Evolutionary conservation across 2,113 vertebrate species (phyloP).

Genomic region (Abramis brama): DNA sequence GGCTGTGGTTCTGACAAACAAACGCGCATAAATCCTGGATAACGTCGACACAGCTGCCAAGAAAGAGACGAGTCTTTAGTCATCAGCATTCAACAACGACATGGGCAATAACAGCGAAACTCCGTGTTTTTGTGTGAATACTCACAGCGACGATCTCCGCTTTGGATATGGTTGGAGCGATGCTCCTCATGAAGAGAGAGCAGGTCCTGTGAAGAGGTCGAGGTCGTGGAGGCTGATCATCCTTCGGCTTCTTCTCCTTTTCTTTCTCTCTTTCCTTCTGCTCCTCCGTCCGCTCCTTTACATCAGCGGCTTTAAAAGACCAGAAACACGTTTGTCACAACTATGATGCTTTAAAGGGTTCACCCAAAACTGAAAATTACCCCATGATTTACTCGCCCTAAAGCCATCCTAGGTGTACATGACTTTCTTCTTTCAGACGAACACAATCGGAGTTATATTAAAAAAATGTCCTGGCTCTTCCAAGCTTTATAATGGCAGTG

Average conservation of each 20-base stretch:
- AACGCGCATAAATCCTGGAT: conserved; percentile 89
- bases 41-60: conserved; percentile 84
- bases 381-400: too few relatives aligned
- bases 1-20: conserved; percentile 90
- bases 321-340: background rate
- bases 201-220: conserved; percentile 88
- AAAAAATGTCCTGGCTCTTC: too few relatives aligned
- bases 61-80: background rate
- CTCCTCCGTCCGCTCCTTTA: conserved; percentile 65
- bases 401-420: too few relatives aligned
- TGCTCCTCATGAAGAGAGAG: conserved; percentile 91
- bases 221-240: conserved; percentile 80
- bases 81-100: too few relatives aligned
- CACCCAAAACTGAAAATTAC: too few relatives aligned
- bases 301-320: conserved; percentile 3
- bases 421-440: too few relatives aligned
- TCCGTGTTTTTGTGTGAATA: conserved; percentile 19
- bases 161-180: conserved; percentile 88
- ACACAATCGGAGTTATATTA: too few relatives aligned
- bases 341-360: background rate
- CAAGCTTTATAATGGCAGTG: too few relatives aligned
- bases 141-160: conserved; percentile 90
- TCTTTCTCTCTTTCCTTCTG: conserved; percentile 73
- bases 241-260: conserved; percentile 79
- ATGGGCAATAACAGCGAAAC: background rate